Evolutionary conservation across 2,797 vertebrate species (phyloP).

Genomic region (Sebastes trivittatus): DNA sequence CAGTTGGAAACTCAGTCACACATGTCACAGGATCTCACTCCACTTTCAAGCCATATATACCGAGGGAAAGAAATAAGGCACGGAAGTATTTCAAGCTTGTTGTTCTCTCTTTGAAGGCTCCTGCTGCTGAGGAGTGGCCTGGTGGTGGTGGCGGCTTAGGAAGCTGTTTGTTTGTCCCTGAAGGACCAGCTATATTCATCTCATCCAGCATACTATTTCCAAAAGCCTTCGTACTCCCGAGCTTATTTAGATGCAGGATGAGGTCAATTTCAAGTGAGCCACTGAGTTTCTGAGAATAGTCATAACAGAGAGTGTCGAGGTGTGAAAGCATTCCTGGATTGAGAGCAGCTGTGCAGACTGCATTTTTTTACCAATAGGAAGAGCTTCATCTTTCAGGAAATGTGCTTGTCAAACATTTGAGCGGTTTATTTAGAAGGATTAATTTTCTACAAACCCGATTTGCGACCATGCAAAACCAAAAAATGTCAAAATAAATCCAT

Average conservation of each 20-base stretch:
- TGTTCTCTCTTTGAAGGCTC: slow-evolving; percentile 58
- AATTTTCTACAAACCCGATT: not conserved
- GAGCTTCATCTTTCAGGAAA: slow-evolving; percentile 24
- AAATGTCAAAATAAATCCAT: slow-evolving; percentile 3
- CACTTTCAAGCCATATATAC: slow-evolving; percentile 31
- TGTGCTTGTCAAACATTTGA: slow-evolving; percentile 16
- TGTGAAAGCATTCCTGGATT: slow-evolving; percentile 5
- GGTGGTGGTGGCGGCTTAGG: slow-evolving; percentile 51
- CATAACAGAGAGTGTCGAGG: slow-evolving; percentile 23
- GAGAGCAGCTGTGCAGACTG: slow-evolving; percentile 37
- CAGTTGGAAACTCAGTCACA: slow-evolving; percentile 21
- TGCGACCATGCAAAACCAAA: not conserved
- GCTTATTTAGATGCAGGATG: slow-evolving; percentile 30
- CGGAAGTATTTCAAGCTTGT: slow-evolving; percentile 38
- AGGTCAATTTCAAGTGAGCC: slow-evolving; percentile 33
- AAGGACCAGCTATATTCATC: slow-evolving; percentile 66
- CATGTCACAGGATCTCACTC: slow-evolving; percentile 27
- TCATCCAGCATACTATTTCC: slow-evolving; percentile 40
- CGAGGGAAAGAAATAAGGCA: slow-evolving; percentile 24
- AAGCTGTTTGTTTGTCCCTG: slow-evolving; percentile 78
- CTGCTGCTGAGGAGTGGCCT: slow-evolving; percentile 58
- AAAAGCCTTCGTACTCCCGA: not conserved
- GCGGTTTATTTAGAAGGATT: not conserved
- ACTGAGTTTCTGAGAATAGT: slow-evolving; percentile 5
- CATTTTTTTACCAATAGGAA: slow-evolving; percentile 5